Evolutionary conservation across 2,113 vertebrate genomes (phyloP).

Genomic region (Agelaius tricolor): DNA sequence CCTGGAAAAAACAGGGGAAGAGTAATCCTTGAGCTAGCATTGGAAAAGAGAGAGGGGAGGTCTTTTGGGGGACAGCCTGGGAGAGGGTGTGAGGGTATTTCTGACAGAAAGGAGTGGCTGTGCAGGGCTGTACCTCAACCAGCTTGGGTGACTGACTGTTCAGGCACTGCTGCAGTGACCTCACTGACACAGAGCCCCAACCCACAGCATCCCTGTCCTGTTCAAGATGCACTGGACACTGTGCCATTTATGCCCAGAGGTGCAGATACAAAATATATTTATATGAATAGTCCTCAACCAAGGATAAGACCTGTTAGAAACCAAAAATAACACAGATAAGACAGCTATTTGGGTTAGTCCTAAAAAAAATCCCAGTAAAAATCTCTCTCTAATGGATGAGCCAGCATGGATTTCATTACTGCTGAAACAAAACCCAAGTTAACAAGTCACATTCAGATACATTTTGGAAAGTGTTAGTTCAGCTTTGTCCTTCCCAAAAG

Average conservation of each 20-base stretch:
- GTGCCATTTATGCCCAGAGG: fast-evolving
- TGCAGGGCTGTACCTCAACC: fast-evolving
- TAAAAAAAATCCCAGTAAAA: neutral
- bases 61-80: neutral
- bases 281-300: neutral
- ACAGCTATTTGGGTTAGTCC: neutral
- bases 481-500: neutral
- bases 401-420: neutral
- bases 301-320: neutral
- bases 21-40: neutral
- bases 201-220: fast-evolving
- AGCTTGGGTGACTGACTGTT: fast-evolving
- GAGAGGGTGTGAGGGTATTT: neutral
- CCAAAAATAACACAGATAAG: neutral
- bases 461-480: neutral
- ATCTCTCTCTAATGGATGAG: neutral
- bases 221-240: neutral
- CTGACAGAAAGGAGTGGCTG: neutral
- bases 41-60: neutral
- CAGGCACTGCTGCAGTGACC: neutral
- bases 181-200: neutral
- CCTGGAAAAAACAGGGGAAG: neutral
- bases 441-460: neutral
- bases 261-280: fast-evolving
- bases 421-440: neutral